These are phyloP conservation scores for Acronicta aceris DNA, from an alignment of 2,888 invertebrate genomes.

Conservation along the genomic window DNA sequence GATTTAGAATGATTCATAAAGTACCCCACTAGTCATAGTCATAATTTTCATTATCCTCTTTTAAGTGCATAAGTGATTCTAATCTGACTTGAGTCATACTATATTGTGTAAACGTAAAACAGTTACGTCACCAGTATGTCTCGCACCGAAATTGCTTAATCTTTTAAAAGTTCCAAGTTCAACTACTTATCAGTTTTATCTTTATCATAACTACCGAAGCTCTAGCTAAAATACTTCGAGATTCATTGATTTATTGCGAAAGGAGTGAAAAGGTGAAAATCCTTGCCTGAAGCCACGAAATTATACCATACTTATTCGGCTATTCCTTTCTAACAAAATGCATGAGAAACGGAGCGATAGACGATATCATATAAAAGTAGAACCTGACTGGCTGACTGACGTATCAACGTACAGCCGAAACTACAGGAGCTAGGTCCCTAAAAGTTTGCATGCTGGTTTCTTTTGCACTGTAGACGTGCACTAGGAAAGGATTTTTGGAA, in stretches of 20 bases:
- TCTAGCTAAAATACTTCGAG: constrained; percentile 15
- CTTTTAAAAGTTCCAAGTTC: background rate
- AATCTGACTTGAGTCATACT: constrained; percentile 26
- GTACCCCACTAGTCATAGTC: constrained; percentile 11
- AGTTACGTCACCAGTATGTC: constrained; percentile 36
- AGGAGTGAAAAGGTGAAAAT: background rate
- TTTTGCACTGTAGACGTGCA: too few species aligned
- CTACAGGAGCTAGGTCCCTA: too few species aligned
- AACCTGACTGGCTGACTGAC: too few species aligned
- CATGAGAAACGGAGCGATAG: too few species aligned
- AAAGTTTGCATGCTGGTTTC: too few species aligned
- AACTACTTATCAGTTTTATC: constrained; percentile 34
- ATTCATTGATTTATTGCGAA: background rate
- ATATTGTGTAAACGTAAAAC: constrained; percentile 11
- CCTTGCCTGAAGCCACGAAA: background rate
- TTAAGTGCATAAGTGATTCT: constrained; percentile 9
- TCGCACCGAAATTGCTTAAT: background rate
- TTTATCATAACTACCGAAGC: constrained; percentile 23
- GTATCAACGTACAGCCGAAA: too few species aligned
- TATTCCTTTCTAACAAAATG: too few species aligned
- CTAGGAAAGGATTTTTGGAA: too few species aligned
- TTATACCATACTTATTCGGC: too few species aligned
- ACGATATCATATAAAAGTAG: too few species aligned
- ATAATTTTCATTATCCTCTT: constrained; percentile 42
- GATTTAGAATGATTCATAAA: constrained; percentile 33